Evolutionary conservation across 2,797 vertebrate species (phyloP).

Genomic region (Linurgus olivaceus): DNA sequence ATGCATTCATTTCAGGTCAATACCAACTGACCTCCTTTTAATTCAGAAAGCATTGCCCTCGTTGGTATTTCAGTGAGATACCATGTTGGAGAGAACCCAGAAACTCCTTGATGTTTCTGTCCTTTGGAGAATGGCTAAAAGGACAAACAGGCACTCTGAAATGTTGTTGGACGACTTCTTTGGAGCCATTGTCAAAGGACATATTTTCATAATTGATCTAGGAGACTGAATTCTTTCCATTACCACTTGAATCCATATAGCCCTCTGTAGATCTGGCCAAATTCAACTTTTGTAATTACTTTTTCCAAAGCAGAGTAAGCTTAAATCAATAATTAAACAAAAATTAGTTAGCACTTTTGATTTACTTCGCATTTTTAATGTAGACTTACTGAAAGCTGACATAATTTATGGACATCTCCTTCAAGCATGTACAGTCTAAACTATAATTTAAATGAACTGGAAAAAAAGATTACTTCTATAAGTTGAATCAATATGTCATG

Average conservation of each 20-base stretch:
- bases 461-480: background rate
- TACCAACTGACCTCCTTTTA: background rate
- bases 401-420: slow-evolving; percentile 34
- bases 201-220: background rate
- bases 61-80: background rate
- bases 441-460: slow-evolving; percentile 34
- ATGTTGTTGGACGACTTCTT: background rate
- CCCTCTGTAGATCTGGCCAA: background rate
- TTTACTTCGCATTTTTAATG: slow-evolving; percentile 27
- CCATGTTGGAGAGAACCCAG: background rate
- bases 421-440: background rate
- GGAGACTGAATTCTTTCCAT: background rate
- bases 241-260: background rate
- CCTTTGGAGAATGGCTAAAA: background rate
- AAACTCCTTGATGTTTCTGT: background rate
- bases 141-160: background rate
- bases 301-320: background rate
- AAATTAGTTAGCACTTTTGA: slow-evolving; percentile 35
- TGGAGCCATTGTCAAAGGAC: background rate
- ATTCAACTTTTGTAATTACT: slow-evolving; percentile 27
- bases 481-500: slow-evolving; percentile 25
- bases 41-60: background rate
- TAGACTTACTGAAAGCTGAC: slow-evolving; percentile 38
- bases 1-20: background rate
- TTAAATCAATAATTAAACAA: slow-evolving; percentile 55